A percentile compares a stretch with the other conserved stretches of the same genome.
phyloP scores from a whole-genome alignment of 2,888 invertebrate genomes.

The Ophioninae sp. region DNA sequence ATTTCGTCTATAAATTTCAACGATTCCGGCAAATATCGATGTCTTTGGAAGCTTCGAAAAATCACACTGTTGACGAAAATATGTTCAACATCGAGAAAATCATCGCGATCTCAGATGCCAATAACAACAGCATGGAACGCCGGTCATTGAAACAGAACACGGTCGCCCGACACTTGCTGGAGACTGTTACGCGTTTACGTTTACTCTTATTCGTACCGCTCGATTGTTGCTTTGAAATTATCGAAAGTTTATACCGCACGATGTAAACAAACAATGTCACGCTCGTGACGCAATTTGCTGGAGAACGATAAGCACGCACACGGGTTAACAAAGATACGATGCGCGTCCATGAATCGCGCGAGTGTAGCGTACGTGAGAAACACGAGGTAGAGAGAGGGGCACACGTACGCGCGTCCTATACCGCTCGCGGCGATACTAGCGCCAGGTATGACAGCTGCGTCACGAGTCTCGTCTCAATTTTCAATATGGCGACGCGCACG shows the following conservation, averaged over 20 bases:
- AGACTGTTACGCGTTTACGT: constrained; percentile 4
- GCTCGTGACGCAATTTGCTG: constrained; percentile 56
- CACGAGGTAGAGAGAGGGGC: constrained; percentile 7
- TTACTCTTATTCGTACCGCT: constrained; percentile 2
- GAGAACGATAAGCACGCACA: constrained; percentile 38
- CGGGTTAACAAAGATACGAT: constrained; percentile 19
- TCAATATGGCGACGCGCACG: constrained; percentile 48
- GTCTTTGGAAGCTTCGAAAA: background rate
- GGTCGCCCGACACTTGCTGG: background rate
- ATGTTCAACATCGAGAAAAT: background rate
- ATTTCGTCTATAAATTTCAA: background rate
- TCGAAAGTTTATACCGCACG: constrained; percentile 24
- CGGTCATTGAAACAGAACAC: constrained; percentile 22
- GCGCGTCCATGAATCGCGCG: background rate
- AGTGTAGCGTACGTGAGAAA: background rate
- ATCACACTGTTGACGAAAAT: background rate
- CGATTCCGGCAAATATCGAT: background rate
- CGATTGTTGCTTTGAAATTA: constrained; percentile 14
- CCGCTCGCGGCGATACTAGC: constrained; percentile 3
- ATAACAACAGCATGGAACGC: constrained; percentile 3
- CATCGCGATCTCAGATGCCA: constrained; percentile 11
- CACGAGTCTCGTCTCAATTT: constrained; percentile 19
- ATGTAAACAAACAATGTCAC: constrained; percentile 65
- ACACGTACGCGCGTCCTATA: background rate
- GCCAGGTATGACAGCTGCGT: constrained; percentile 34